These are phyloP conservation scores for Theristus sp. DNA, from an alignment of 2,888 invertebrate species.

Conservation along the genomic window DNA sequence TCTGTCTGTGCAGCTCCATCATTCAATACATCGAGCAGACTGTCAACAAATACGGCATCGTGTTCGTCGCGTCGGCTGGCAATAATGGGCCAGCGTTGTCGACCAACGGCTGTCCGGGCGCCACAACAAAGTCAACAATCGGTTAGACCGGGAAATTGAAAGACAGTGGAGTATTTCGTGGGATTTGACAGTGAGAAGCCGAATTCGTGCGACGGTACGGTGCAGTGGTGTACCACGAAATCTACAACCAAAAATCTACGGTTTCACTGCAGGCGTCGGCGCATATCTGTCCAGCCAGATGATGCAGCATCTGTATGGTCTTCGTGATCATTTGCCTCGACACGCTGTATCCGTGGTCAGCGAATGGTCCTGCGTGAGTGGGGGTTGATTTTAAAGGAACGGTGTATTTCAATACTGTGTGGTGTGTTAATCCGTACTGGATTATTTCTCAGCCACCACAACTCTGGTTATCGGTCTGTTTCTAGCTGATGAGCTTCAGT, in stretches of 20 bases:
- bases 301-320: slow-evolving; percentile 85
- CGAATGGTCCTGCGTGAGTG: slow-evolving; percentile 37
- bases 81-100: slow-evolving; percentile 82
- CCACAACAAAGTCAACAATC: slow-evolving; percentile 13
- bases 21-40: slow-evolving; percentile 43
- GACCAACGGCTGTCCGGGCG: slow-evolving; percentile 55
- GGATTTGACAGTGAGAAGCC: neutral
- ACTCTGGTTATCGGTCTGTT: too few relatives aligned
- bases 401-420: too few relatives aligned
- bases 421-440: too few relatives aligned
- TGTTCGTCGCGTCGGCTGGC: slow-evolving; percentile 83
- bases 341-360: slow-evolving; percentile 55
- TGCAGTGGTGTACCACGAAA: neutral
- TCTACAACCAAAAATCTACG: too few relatives aligned
- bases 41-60: slow-evolving; percentile 71
- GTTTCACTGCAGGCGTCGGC: slow-evolving; percentile 50
- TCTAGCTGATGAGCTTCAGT: too few relatives aligned
- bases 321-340: slow-evolving; percentile 62
- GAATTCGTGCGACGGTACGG: neutral
- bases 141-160: neutral
- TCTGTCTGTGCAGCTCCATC: slow-evolving; percentile 46
- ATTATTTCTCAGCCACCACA: too few relatives aligned
- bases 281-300: slow-evolving; percentile 93
- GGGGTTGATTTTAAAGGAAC: neutral
- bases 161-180: neutral